Evolutionary conservation across 2,888 invertebrate genomes (phyloP).

Genomic region (Bombylius major): DNA sequence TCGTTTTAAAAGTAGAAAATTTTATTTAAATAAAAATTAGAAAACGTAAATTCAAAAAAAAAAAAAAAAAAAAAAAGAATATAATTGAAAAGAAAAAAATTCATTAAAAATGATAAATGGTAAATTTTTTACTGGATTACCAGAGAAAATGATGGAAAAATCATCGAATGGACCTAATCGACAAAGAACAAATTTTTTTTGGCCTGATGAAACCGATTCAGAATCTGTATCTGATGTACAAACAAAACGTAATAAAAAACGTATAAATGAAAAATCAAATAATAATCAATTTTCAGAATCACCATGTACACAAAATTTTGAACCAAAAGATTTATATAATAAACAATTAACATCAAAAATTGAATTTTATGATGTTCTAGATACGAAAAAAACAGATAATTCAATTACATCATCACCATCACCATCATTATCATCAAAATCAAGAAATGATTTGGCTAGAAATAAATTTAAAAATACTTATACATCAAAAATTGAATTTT

Average conservation of each 20-base stretch:
- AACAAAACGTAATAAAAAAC: constrained; percentile 17
- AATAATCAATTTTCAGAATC: neutral
- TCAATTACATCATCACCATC: neutral
- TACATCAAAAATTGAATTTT: constrained; percentile 32
- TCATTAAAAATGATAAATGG: constrained; percentile 29
- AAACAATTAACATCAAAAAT: constrained; percentile 35
- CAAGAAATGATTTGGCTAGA: constrained; percentile 1
- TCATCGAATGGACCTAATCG: constrained; percentile 23
- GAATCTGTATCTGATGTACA: constrained; percentile 25
- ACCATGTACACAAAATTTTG: constrained; percentile 6
- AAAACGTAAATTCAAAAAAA: too few species aligned
- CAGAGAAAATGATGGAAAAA: constrained; percentile 33
- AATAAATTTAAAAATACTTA: constrained; percentile 27
- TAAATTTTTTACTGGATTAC: constrained; percentile 35
- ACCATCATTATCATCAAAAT: neutral
- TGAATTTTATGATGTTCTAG: constrained; percentile 29
- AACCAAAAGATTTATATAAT: constrained; percentile 29
- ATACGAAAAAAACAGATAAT: constrained; percentile 9
- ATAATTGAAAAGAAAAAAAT: too few species aligned
- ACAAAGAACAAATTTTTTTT: constrained; percentile 33
- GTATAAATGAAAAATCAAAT: constrained; percentile 1
- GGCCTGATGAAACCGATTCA: constrained; percentile 32
- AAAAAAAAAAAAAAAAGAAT: too few species aligned
- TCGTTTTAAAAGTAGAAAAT: too few species aligned
- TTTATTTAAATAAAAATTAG: too few species aligned